These are phyloP conservation scores for Macrotrachela quadricornifera DNA, from an alignment of 1,140 invertebrate genomes.

Conservation along the genomic window DNA sequence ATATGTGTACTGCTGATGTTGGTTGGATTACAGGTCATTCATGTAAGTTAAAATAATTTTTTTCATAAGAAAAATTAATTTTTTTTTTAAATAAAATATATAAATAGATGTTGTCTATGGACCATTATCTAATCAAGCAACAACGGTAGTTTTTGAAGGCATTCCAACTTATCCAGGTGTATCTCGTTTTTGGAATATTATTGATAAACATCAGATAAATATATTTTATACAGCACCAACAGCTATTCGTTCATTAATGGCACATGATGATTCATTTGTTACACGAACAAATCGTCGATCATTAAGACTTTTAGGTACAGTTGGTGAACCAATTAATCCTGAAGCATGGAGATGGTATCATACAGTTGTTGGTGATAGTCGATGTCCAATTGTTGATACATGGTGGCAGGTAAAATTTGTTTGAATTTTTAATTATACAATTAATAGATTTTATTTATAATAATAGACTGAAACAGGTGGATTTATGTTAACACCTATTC, in stretches of 20 bases:
- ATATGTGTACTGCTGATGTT: slow-evolving; percentile 39
- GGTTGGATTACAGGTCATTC: slow-evolving; percentile 40
- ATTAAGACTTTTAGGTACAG: slow-evolving; percentile 23
- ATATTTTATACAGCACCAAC: slow-evolving; percentile 38
- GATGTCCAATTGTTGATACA: slow-evolving; percentile 34
- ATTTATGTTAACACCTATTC: no score
- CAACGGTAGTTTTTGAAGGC: slow-evolving; percentile 37
- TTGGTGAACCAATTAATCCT: slow-evolving; percentile 88
- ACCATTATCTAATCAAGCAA: slow-evolving; percentile 36
- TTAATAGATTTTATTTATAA: neutral
- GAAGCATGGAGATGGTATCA: slow-evolving; percentile 97
- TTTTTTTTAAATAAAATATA: no score
- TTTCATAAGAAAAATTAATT: no score
- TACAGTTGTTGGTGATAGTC: slow-evolving; percentile 49
- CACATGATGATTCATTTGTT: slow-evolving; percentile 42
- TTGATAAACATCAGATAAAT: slow-evolving; percentile 32
- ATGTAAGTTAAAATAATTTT: slow-evolving; percentile 11
- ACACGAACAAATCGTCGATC: slow-evolving; percentile 25
- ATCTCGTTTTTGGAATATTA: slow-evolving; percentile 37
- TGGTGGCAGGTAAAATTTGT: slow-evolving; percentile 39
- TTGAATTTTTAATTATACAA: no score
- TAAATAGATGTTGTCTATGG: slow-evolving; percentile 34
- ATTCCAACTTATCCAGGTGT: slow-evolving; percentile 37
- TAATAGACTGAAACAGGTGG: neutral
- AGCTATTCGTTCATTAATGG: slow-evolving; percentile 47